Evolutionary conservation across 2,888 invertebrate species (phyloP).

Genomic region (Deilephila porcellus): DNA sequence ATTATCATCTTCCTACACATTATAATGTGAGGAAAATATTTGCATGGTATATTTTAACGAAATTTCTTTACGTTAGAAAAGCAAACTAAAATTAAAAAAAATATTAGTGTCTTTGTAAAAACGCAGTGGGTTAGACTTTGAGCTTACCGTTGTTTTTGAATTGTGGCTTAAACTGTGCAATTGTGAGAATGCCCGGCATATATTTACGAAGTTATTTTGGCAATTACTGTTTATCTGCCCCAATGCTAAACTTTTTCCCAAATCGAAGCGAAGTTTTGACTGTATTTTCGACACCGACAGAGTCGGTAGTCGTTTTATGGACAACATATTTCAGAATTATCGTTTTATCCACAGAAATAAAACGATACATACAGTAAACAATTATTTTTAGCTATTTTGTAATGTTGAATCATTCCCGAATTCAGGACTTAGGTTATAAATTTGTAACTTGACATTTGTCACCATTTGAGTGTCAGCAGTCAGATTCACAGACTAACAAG

Average conservation of each 20-base stretch:
- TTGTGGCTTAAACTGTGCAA: slow-evolving; percentile 66
- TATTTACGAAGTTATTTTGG: slow-evolving; percentile 54
- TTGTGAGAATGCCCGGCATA: slow-evolving; percentile 69
- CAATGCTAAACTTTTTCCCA: slow-evolving; percentile 51
- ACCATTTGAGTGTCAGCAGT: background rate
- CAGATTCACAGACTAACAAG: no score
- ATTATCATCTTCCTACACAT: no score
- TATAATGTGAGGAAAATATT: no score
- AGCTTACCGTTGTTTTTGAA: slow-evolving; percentile 68
- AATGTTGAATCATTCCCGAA: background rate
- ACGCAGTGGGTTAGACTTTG: no score
- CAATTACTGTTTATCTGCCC: slow-evolving; percentile 60
- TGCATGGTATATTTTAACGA: no score
- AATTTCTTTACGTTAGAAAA: no score
- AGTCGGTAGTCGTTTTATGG: slow-evolving; percentile 67
- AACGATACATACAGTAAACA: background rate
- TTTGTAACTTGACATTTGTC: background rate
- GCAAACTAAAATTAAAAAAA: no score
- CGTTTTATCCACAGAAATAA: background rate
- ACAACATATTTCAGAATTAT: slow-evolving; percentile 56
- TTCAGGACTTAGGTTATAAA: background rate
- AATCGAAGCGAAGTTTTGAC: slow-evolving; percentile 57
- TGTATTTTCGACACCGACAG: slow-evolving; percentile 69
- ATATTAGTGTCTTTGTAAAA: no score
- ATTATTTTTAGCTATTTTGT: background rate